Evolutionary conservation across 2,888 invertebrate species (phyloP), one percentile per base, ranked within the genome.

Genomic region (Xestoiulus laeticollis): DNA sequence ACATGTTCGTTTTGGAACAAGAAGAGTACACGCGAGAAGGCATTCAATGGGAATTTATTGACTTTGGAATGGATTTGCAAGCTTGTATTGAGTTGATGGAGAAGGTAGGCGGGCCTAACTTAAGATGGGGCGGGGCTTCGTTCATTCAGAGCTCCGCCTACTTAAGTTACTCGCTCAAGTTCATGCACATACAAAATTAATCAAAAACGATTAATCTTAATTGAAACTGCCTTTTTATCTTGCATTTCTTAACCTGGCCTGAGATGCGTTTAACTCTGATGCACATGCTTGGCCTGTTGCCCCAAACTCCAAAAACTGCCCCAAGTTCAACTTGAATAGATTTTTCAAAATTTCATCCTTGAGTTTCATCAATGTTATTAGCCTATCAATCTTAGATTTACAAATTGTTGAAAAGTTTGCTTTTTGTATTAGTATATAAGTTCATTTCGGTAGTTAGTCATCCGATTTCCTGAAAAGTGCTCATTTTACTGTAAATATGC

Each of bases 1-100:
- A 98, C 95, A 99, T 99, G 99, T 99, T 99, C 93, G 98, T 99
- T 91, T 94, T 99, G 93, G 99, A 99, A 93, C 99, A 99, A 95
- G 98, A 99, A 94, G 99, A 99, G 93, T 99, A 99, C 94, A 97
- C 96, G 92, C 95, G 94, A 92, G 99, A 99, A 94, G 98, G 98
- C 92, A 99, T 99, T 93, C 95, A 96, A 92, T 99, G 99, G 99
- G 95, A 95, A 92, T 99, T 99, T 94, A 99, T 99, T 94, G 99
- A 99, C 94, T 99, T 99, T 93, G 99, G 99, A 93, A 98, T 99
- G 96, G 99, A 99, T 93, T 95, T 99, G 93, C 95, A 97, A 92
- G 97, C 98, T 93, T 99, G 98, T 95, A 99, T 99, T 93, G 99
- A 99, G n/a, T n/a, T n/a, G n/a, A n/a, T n/a, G n/a, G 68, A 68